Percentiles rank a stretch among this genome's conserved stretches.
phyloP scores from a whole-genome alignment of 2,888 invertebrate genomes.

The Macrosoma leucophasiata region DNA sequence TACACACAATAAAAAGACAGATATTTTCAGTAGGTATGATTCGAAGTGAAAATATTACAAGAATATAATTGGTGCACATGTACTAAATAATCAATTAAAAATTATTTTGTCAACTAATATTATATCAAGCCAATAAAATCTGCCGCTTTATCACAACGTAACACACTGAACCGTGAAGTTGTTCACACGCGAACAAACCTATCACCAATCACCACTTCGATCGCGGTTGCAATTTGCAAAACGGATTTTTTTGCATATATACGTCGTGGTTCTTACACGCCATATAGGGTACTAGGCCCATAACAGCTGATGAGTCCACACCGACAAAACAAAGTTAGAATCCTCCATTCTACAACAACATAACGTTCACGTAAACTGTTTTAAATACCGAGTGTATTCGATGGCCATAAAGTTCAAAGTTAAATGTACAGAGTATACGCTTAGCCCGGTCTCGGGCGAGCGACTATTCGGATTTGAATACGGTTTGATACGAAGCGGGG shows the following conservation, averaged over 20 bases:
- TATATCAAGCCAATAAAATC: too few species aligned
- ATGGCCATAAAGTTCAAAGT: slow-evolving; percentile 41
- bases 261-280: slow-evolving; percentile 48
- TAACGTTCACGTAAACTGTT: slow-evolving; percentile 34
- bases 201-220: slow-evolving; percentile 7
- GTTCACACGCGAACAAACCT: slow-evolving; percentile 5
- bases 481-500: slow-evolving; percentile 40
- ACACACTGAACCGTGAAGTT: too few species aligned
- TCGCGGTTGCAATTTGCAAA: slow-evolving; percentile 3
- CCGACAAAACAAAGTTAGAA: slow-evolving; percentile 57
- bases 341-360: slow-evolving; percentile 29
- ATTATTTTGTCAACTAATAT: too few species aligned
- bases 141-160: too few species aligned
- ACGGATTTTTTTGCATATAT: slow-evolving; percentile 23
- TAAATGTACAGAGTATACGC: slow-evolving; percentile 52
- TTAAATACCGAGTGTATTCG: too few species aligned
- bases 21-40: too few species aligned
- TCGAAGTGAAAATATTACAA: too few species aligned
- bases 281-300: slow-evolving; percentile 52
- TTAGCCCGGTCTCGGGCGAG: slow-evolving; percentile 52
- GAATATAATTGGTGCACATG: too few species aligned
- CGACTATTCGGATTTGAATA: slow-evolving; percentile 68
- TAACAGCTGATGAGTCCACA: slow-evolving; percentile 70
- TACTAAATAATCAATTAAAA: too few species aligned
- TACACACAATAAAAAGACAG: too few species aligned